Evolutionary conservation across 92 coral and sea anemone genomes (phyloP).

Genomic region (Parazoanthus darwini): DNA sequence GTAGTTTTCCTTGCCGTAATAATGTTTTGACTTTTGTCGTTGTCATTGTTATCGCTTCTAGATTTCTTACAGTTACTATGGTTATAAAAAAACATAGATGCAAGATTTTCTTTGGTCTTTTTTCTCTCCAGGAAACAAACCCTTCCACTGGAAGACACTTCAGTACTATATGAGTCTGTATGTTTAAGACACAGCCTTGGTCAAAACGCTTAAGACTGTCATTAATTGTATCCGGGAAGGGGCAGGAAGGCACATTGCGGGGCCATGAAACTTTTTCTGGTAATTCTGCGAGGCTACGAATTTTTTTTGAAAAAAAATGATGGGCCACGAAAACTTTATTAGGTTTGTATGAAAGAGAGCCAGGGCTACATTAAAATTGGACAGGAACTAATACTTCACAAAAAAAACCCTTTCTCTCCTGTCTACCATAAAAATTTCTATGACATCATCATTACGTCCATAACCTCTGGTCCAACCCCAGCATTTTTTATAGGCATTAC

Average conservation of each 20-base stretch:
- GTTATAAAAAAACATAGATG: no score
- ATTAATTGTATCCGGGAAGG: background rate
- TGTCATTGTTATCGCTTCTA: no score
- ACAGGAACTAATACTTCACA: background rate
- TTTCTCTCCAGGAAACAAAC: no score
- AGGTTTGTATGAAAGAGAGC: conserved; percentile 20
- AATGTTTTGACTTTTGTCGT: no score
- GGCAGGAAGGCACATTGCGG: background rate
- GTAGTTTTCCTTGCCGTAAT: no score
- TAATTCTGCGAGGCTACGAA: background rate
- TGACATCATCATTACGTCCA: background rate
- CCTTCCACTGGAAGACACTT: no score
- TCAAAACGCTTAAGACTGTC: background rate
- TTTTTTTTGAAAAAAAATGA: background rate
- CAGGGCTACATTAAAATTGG: background rate
- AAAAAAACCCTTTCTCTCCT: background rate
- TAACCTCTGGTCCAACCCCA: no score
- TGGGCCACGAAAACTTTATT: conserved; percentile 32
- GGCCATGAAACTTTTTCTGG: background rate
- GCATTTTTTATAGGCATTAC: no score
- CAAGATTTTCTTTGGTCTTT: no score
- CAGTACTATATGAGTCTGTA: no score
- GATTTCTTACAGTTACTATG: no score
- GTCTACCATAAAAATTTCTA: background rate
- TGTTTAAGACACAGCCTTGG: no score